Conservation (phyloP, 2,797 vertebrate genomes). For the Aplochiton taeniatus region DNA sequence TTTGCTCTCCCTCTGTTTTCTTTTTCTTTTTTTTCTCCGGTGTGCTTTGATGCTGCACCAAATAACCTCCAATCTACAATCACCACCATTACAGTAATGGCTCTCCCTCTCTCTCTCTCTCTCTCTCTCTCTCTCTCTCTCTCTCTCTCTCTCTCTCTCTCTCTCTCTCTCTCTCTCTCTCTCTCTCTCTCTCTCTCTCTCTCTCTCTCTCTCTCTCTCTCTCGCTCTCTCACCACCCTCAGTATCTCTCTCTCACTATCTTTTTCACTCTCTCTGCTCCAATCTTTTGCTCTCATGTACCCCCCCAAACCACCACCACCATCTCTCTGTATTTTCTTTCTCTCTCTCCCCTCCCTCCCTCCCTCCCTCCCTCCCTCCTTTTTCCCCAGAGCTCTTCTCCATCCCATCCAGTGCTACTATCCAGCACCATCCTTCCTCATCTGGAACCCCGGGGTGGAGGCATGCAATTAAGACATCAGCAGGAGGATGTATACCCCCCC, state of each 20-base stretch:
- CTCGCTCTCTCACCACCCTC: neutral
- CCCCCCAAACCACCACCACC: constrained; percentile 14
- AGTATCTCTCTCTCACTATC: constrained; percentile 6
- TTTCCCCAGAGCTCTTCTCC: constrained; percentile 18
- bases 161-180: constrained; percentile 48
- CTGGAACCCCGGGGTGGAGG: neutral
- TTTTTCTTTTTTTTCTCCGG: neutral
- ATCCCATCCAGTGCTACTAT: constrained; percentile 53
- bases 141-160: constrained; percentile 23
- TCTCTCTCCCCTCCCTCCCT: neutral
- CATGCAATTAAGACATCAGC: constrained; percentile 37
- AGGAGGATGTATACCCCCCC: neutral
- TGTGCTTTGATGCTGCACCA: no score
- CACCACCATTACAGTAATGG: no score
- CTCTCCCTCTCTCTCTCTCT: constrained; percentile 47
- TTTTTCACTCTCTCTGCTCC: constrained; percentile 30
- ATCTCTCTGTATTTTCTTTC: neutral
- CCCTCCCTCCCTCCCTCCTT: neutral
- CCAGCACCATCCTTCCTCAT: constrained; percentile 30
- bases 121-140: constrained; percentile 25
- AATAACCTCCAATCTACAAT: no score
- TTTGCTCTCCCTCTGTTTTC: neutral
- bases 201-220: constrained; percentile 5
- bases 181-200: constrained; percentile 2
- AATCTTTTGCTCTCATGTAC: neutral